Evolutionary conservation across 64 coral and sea anemone species (phyloP).

Genomic region (Dendronephthya gigantea): DNA sequence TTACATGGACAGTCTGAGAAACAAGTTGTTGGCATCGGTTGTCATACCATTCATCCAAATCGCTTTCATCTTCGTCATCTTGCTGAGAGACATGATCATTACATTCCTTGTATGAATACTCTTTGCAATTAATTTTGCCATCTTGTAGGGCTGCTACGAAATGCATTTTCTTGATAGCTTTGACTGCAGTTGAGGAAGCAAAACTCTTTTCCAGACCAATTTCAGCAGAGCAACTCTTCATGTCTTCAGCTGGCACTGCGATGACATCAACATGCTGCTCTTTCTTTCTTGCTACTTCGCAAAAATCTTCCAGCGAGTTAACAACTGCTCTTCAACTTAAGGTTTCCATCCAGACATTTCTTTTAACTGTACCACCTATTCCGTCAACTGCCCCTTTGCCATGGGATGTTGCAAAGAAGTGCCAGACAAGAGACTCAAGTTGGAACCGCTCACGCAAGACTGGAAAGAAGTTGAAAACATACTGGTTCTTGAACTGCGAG

Average conservation of each 20-base stretch:
- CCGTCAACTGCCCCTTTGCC: conserved; percentile 12
- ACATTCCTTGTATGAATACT: not conserved
- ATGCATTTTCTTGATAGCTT: conserved; percentile 18
- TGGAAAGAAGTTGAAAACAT: not conserved
- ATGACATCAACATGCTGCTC: conserved; percentile 14
- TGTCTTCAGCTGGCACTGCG: conserved; percentile 16
- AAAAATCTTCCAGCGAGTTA: conserved; percentile 29
- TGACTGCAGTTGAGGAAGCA: not conserved
- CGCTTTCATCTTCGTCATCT: not conserved
- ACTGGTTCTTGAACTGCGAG: not conserved
- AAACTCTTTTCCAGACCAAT: conserved; percentile 6
- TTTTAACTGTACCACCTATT: conserved; percentile 23
- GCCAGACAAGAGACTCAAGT: not conserved
- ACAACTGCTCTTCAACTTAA: conserved; percentile 7
- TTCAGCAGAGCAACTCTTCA: not conserved
- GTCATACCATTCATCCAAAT: conserved; percentile 19
- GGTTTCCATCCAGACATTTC: conserved; percentile 31
- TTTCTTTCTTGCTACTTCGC: conserved; percentile 25
- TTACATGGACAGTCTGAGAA: not conserved
- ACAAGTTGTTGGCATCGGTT: not conserved
- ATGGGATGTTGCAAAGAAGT: conserved; percentile 8
- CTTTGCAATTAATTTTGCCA: conserved; percentile 14
- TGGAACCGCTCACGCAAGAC: not conserved
- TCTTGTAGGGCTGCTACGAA: not conserved
- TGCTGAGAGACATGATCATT: not conserved